These are phyloP conservation scores for Drosophila watanabei DNA, from an alignment of 1,140 invertebrate genomes.

Conservation along the genomic window DNA sequence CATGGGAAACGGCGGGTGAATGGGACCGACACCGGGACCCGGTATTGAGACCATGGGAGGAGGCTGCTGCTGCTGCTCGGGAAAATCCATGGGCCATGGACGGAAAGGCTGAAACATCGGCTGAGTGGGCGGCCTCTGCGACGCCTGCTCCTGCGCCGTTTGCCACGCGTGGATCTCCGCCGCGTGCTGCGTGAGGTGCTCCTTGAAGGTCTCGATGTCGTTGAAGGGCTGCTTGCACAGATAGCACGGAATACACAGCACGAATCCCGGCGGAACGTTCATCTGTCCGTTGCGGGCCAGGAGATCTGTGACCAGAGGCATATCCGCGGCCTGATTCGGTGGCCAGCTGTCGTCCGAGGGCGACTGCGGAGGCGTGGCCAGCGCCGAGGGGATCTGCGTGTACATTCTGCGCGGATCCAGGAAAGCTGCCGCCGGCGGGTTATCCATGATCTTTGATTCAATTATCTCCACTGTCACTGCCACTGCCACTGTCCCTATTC, in stretches of 20 bases:
- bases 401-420: not conserved
- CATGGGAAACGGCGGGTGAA: conserved; percentile 3
- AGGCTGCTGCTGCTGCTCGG: not conserved
- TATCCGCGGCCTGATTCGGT: not conserved
- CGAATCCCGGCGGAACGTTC: conserved; percentile 11
- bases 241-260: conserved; percentile 51
- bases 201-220: conserved; percentile 32
- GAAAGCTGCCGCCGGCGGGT: not conserved
- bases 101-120: not conserved
- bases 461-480: conserved; percentile 14
- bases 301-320: conserved; percentile 27
- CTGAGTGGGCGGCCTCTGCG: not conserved
- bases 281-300: not conserved
- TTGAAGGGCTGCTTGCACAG: conserved; percentile 56
- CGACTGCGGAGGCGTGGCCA: conserved; percentile 53
- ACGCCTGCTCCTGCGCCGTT: not conserved
- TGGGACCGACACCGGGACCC: not conserved
- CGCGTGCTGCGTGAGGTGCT: conserved; percentile 48
- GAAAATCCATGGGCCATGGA: not conserved
- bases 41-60: not conserved
- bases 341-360: conserved; percentile 4
- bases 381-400: not conserved
- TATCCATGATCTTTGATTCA: not conserved
- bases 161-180: conserved; percentile 19
- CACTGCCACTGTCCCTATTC: not conserved